A percentile compares a stretch with the other conserved stretches of the same genome.
phyloP scores from a whole-genome alignment of 2,888 invertebrate species.

The Eustalomyia histrio region DNA sequence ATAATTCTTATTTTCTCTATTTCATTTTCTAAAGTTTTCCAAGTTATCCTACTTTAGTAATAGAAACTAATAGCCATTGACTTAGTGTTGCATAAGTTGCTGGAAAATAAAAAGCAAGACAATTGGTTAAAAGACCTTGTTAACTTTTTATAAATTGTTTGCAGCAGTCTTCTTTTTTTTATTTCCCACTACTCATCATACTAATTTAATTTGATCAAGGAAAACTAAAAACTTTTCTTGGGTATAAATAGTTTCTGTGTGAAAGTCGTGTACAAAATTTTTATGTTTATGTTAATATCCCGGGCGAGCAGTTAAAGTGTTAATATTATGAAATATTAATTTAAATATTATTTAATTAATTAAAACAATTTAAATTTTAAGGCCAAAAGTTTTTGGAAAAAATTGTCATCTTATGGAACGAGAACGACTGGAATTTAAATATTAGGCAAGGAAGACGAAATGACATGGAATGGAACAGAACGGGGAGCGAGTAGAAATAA shows the following conservation, averaged over 20 bases:
- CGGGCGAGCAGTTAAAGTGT: conserved; percentile 36
- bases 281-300: conserved; percentile 7
- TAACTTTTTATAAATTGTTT: conserved; percentile 54
- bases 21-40: conserved; percentile 15
- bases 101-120: not conserved
- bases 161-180: conserved; percentile 24
- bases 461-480: too few relatives aligned
- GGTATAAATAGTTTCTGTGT: not conserved
- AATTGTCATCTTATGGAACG: too few relatives aligned
- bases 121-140: conserved; percentile 46
- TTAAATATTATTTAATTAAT: conserved; percentile 39
- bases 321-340: conserved; percentile 47
- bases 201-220: conserved; percentile 53
- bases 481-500: too few relatives aligned
- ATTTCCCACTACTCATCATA: conserved; percentile 42
- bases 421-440: too few relatives aligned
- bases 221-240: conserved; percentile 52
- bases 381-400: too few relatives aligned
- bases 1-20: conserved; percentile 20
- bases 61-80: conserved; percentile 62
- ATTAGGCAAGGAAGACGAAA: too few relatives aligned
- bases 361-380: too few relatives aligned
- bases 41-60: conserved; percentile 45
- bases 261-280: conserved; percentile 8
- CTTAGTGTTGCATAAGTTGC: conserved; percentile 45